Base-by-base conservation (phyloP, 37 sponge, comb jelly and placozoan genomes). In the Theonella swinhoei region DNA sequence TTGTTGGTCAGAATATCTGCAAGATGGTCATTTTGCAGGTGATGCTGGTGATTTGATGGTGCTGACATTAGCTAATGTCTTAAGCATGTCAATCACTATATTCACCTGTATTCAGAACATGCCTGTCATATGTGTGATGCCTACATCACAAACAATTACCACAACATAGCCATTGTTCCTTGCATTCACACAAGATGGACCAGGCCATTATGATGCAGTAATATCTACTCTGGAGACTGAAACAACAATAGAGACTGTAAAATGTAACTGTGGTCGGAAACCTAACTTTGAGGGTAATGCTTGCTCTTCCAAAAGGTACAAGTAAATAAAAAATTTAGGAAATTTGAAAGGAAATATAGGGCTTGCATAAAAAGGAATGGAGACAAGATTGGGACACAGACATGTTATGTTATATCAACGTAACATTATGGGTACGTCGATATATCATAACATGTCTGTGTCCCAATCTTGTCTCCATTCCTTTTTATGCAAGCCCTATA, bases 11-110 rank as follows among this genome's bases (percentile, higher is more conserved):
- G 3, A 28, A 7, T 74, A 37, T 5, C 25, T 25, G 39, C 59
- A 41, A 8, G 75, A 34, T 77, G 77, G 64, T 29, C 58, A 74
- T 3, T 77, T 77, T 32, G 30, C 64, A 30, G 77, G 77, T 34
- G 64, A 77, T 33, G 38, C 54, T 33, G 77, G 77, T 22, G 77
- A 77, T 62, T 24, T 77, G 14, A 62, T 77, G 77, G 64, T 77
- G 36, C 38, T 62, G 19, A 62, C 77, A 17, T 65, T 65, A 65
- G 66, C 66, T 29, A 65, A 65, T 65, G 66, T 65, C 5, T n/a
- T 65, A 29, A 5, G 30, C 30, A 8, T 65, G n/a, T n/a, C 66
- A 29, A 65, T 65, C 7, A 65, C 66, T 26, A 65, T 65, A 23
- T 65, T 65, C 19, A 65, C 66, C 30, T 65, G 24, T 23, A 26